phyloP scores from a whole-genome alignment of 1,140 invertebrate species.

The Pachypeltis micranthus region DNA sequence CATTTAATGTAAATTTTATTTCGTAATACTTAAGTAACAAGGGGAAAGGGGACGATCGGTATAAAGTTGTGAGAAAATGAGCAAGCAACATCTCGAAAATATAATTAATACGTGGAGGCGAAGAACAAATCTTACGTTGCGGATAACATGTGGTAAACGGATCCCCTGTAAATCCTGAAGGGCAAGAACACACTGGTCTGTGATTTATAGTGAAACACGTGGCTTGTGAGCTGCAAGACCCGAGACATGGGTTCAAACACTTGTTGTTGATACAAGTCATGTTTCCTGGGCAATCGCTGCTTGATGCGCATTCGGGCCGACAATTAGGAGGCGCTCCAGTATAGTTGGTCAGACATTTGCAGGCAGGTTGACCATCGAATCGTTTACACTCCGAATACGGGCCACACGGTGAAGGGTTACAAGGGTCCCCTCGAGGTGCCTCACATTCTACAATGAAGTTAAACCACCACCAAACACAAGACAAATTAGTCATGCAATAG shows the following conservation, averaged over 20 bases:
- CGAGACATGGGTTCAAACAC: conserved; percentile 62
- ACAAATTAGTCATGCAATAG: neutral
- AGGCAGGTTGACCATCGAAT: conserved; percentile 54
- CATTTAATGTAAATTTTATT: neutral
- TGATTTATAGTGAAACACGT: conserved; percentile 60
- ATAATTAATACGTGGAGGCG: neutral
- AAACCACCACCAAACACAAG: neutral
- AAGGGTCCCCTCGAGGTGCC: conserved; percentile 37
- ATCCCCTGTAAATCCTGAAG: conserved; percentile 58
- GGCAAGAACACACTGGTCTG: conserved; percentile 59
- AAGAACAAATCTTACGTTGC: conserved; percentile 28
- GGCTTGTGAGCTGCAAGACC: conserved; percentile 60
- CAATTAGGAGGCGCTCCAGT: conserved; percentile 63
- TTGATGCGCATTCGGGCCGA: conserved; percentile 58
- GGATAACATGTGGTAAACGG: conserved; percentile 55
- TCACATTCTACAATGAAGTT: conserved; percentile 17
- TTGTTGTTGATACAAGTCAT: conserved; percentile 57
- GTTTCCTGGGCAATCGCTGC: conserved; percentile 56
- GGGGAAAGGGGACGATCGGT: conserved; percentile 11
- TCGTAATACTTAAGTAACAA: neutral
- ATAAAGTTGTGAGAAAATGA: neutral
- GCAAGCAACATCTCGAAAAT: conserved; percentile 12
- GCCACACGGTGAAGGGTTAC: conserved; percentile 66
- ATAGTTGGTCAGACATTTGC: conserved; percentile 61
- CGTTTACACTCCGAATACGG: conserved; percentile 67